Evolutionary conservation across 2,888 invertebrate genomes (phyloP).

Genomic region (Caenorhabditis zanzibari): DNA sequence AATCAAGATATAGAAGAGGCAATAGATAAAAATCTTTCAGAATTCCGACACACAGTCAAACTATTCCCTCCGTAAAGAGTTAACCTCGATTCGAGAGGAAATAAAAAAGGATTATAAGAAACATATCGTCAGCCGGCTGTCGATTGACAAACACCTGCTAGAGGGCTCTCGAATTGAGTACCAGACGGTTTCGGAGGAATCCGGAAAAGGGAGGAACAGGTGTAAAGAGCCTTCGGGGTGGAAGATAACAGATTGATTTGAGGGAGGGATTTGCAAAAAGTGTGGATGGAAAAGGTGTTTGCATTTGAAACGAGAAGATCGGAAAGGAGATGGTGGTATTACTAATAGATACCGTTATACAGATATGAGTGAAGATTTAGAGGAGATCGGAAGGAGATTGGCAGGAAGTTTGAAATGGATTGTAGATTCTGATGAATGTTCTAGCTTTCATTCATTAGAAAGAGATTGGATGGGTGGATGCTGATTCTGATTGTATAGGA

Average conservation of each 20-base stretch:
- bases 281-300: constrained; percentile 20
- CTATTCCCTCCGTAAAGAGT: constrained; percentile 11
- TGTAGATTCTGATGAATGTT: too few relatives aligned
- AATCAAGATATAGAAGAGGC: constrained; percentile 43
- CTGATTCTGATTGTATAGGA: neutral
- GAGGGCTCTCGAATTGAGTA: constrained; percentile 60
- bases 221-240: constrained; percentile 55
- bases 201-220: constrained; percentile 63
- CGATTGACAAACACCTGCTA: constrained; percentile 57
- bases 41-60: constrained; percentile 15
- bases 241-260: constrained; percentile 51
- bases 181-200: constrained; percentile 51
- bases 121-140: constrained; percentile 41
- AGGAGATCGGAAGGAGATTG: neutral
- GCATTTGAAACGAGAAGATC: constrained; percentile 34
- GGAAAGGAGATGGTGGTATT: constrained; percentile 24
- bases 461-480: too few relatives aligned
- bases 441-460: too few relatives aligned
- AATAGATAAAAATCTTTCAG: constrained; percentile 50
- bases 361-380: constrained; percentile 13
- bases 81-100: constrained; percentile 40
- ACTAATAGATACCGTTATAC: constrained; percentile 35
- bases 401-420: neutral
- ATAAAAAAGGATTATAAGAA: constrained; percentile 4
- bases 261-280: neutral